Evolutionary conservation across 2,888 invertebrate genomes (phyloP).

Genomic region (Acleris cristana): DNA sequence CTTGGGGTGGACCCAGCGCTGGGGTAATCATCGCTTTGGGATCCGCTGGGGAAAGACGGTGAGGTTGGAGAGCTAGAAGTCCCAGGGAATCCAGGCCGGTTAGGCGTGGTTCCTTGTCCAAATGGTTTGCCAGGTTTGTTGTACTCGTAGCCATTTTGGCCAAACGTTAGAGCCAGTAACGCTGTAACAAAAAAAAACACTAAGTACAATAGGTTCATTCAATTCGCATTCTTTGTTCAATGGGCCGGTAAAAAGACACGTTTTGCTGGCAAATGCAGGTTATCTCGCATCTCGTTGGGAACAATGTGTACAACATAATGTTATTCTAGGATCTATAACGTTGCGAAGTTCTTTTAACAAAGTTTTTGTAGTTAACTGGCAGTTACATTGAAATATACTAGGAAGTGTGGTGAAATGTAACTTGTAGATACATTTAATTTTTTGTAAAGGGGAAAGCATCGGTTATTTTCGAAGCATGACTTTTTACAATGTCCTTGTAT

Average conservation of each 20-base stretch:
- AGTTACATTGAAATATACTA: neutral
- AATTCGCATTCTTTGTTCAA: conserved; percentile 32
- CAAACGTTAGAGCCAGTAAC: conserved; percentile 64
- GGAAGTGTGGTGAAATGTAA: no score
- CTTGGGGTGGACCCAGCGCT: conserved; percentile 57
- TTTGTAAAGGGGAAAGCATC: no score
- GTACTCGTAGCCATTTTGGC: conserved; percentile 90
- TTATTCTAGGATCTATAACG: conserved; percentile 32
- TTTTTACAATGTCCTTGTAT: no score
- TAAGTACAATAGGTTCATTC: conserved; percentile 31
- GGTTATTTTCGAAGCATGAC: no score
- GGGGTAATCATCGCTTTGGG: conserved; percentile 54
- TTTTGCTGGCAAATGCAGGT: conserved; percentile 10
- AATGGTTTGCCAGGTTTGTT: conserved; percentile 87
- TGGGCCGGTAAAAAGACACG: conserved; percentile 34
- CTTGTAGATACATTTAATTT: no score
- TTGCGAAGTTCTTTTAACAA: conserved; percentile 13
- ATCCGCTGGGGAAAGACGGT: conserved; percentile 55
- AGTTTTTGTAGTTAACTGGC: conserved; percentile 10
- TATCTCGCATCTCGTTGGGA: conserved; percentile 29
- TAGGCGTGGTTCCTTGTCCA: conserved; percentile 61
- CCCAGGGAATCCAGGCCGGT: conserved; percentile 55
- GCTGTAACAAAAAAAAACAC: conserved; percentile 59
- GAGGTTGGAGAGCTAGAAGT: conserved; percentile 59
- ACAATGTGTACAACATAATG: conserved; percentile 35